phyloP scores from a whole-genome alignment of 2,888 invertebrate genomes.

The Melanophora roralis region DNA sequence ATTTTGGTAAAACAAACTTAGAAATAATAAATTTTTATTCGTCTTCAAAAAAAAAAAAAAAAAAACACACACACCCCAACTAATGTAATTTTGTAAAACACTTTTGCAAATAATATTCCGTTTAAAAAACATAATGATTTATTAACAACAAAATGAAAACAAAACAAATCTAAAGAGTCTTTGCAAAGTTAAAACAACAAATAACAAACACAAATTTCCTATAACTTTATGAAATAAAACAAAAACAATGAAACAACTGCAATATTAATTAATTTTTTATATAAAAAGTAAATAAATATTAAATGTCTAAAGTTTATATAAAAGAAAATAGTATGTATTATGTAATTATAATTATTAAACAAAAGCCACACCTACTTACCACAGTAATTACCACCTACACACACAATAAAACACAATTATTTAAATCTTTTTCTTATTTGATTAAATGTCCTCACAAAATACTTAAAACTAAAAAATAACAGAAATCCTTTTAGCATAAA shows the following conservation, averaged over 20 bases:
- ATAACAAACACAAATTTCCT: constrained; percentile 51
- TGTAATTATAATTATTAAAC: constrained; percentile 39
- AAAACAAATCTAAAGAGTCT: neutral
- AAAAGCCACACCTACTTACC: constrained; percentile 16
- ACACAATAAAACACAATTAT: neutral
- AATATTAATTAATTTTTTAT: constrained; percentile 54
- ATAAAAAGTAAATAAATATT: constrained; percentile 40
- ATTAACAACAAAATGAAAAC: neutral
- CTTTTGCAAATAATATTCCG: no score
- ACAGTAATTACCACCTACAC: neutral
- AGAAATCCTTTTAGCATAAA: no score
- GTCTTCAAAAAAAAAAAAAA: constrained; percentile 4
- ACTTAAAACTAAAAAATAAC: no score
- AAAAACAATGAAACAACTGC: constrained; percentile 52
- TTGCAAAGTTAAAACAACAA: constrained; percentile 7
- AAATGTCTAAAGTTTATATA: constrained; percentile 61
- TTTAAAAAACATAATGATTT: neutral
- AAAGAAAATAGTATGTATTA: no score
- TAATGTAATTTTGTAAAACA: neutral
- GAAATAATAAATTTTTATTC: constrained; percentile 21
- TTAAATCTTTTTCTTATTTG: neutral
- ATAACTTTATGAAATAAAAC: constrained; percentile 34
- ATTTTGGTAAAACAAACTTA: constrained; percentile 19
- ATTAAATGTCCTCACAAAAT: constrained; percentile 3
- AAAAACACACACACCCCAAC: neutral